These are phyloP conservation scores for Macaria liturata DNA, from an alignment of 2,888 invertebrate species.

Conservation along the genomic window DNA sequence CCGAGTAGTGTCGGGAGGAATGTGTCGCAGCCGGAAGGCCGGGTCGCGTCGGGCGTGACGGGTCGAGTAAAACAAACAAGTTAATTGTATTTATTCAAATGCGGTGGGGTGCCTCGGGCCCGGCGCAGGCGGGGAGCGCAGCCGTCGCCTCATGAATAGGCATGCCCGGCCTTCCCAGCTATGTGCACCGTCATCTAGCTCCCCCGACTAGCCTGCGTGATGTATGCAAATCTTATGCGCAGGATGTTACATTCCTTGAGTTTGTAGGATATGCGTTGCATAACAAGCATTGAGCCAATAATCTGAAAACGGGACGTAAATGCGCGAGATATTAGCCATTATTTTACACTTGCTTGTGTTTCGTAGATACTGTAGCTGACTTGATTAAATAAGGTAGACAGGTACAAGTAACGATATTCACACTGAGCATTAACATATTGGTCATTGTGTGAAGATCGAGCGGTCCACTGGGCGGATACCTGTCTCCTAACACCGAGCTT, in stretches of 20 bases:
- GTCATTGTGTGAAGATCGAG: conserved; percentile 43
- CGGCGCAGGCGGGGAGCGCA: conserved; percentile 52
- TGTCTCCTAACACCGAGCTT: conserved; percentile 46
- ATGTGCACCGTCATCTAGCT: conserved; percentile 67
- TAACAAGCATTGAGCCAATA: background rate
- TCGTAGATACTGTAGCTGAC: too few relatives aligned
- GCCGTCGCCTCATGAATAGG: conserved; percentile 76
- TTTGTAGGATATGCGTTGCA: conserved; percentile 1
- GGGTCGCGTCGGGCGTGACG: conserved; percentile 59
- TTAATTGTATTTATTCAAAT: conserved; percentile 84
- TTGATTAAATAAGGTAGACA: too few relatives aligned
- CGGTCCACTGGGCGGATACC: conserved; percentile 54
- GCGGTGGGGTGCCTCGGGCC: conserved; percentile 50
- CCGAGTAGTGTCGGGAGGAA: conserved; percentile 44
- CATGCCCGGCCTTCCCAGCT: conserved; percentile 60
- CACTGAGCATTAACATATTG: conserved; percentile 52
- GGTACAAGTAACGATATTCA: conserved; percentile 37
- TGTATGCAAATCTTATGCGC: conserved; percentile 40
- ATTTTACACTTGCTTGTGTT: too few relatives aligned
- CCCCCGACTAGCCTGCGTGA: conserved; percentile 33
- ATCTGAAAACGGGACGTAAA: background rate
- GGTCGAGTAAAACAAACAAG: conserved; percentile 80
- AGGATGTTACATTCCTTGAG: conserved; percentile 16
- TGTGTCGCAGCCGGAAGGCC: conserved; percentile 58
- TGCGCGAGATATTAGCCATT: too few relatives aligned